Percentiles rank a stretch among this genome's conserved stretches.
These are phyloP conservation scores for Scyliorhinus canicula DNA, from an alignment of 2,797 vertebrate genomes.

Conservation along the genomic window DNA sequence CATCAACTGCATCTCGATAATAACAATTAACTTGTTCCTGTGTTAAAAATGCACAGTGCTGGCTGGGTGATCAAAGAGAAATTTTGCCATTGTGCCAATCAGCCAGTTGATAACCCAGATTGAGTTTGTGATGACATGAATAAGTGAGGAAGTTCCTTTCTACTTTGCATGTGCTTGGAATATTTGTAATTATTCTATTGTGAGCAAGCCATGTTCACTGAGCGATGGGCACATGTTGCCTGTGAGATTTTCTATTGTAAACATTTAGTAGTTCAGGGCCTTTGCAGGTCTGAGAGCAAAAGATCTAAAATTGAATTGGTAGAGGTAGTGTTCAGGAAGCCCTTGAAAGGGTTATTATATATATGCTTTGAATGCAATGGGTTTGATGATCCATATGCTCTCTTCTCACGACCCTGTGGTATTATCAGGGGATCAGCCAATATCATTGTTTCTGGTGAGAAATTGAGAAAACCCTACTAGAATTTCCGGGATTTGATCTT, in stretches of 20 bases:
- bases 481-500: background rate
- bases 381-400: background rate
- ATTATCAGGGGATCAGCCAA: background rate
- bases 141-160: background rate
- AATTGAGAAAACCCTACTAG: background rate
- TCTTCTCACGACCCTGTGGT: background rate
- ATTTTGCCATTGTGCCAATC: slow-evolving; percentile 1
- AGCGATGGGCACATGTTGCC: background rate
- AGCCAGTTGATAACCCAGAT: background rate
- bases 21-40: background rate
- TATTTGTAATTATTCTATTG: background rate
- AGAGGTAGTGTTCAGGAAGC: background rate
- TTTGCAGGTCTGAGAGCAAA: background rate
- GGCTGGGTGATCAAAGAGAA: background rate
- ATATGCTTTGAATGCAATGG: background rate
- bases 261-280: background rate
- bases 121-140: background rate
- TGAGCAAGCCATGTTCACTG: background rate
- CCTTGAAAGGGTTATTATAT: background rate
- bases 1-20: background rate
- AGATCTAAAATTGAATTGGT: background rate
- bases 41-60: background rate
- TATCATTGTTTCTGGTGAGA: background rate
- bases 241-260: background rate
- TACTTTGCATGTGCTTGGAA: background rate